These are phyloP conservation scores for Protophormia terraenovae DNA, from an alignment of 2,888 invertebrate species.

Conservation along the genomic window DNA sequence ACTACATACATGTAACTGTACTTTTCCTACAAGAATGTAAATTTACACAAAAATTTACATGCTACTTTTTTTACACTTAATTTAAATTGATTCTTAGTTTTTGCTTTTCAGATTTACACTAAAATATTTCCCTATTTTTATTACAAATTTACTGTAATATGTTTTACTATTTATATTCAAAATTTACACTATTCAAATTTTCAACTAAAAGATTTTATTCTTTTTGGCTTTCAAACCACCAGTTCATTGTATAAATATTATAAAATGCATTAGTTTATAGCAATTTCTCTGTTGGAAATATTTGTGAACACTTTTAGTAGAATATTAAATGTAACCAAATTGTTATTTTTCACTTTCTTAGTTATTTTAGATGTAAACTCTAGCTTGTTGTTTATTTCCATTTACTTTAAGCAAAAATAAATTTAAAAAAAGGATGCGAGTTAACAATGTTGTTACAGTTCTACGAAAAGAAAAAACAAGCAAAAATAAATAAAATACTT, in stretches of 20 bases:
- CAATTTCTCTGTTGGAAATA: neutral
- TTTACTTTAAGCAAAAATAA: neutral
- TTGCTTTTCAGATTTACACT: no score
- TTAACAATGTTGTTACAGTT: conserved; percentile 18
- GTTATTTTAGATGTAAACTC: neutral
- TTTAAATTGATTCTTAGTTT: no score
- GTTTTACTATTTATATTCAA: neutral
- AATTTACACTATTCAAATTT: no score
- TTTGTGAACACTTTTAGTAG: neutral
- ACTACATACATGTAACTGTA: no score
- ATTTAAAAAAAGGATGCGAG: conserved; percentile 12
- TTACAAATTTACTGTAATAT: neutral
- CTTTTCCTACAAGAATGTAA: no score
- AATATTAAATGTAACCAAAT: conserved; percentile 6
- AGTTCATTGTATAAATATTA: neutral
- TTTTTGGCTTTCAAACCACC: neutral
- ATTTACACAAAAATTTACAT: no score
- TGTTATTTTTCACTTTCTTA: neutral
- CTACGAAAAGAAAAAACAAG: neutral
- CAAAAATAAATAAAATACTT: neutral
- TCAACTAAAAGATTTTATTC: no score
- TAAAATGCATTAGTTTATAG: neutral
- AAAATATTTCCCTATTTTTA: no score
- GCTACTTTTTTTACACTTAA: no score
- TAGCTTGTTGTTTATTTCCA: neutral